Evolutionary conservation across 2,113 vertebrate species (phyloP).

Genomic region (Natator depressus): DNA sequence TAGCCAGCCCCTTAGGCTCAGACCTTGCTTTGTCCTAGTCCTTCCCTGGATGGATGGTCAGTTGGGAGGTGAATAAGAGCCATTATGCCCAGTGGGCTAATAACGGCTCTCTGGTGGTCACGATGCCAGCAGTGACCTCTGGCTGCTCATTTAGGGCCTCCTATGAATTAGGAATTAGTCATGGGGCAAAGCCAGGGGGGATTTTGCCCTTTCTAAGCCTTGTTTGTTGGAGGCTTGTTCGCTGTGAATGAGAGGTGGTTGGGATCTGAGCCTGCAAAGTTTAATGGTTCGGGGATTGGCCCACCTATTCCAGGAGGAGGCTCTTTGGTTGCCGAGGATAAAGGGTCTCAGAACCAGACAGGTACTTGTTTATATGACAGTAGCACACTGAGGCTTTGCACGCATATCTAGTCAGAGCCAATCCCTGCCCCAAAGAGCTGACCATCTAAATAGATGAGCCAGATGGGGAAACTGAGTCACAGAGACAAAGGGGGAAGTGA

Average conservation of each 20-base stretch:
- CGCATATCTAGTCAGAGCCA: no score
- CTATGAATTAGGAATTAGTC: background rate
- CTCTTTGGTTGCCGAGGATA: background rate
- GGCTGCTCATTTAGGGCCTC: background rate
- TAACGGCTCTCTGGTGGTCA: background rate
- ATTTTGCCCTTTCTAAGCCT: background rate
- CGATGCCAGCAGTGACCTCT: background rate
- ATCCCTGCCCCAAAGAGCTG: background rate
- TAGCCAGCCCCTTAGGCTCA: background rate
- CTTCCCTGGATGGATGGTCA: accelerated
- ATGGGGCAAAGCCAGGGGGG: background rate
- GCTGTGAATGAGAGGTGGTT: background rate
- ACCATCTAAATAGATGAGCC: background rate
- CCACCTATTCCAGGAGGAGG: background rate
- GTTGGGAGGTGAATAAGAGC: background rate
- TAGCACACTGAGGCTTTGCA: background rate
- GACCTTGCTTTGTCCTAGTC: background rate
- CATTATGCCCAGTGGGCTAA: accelerated
- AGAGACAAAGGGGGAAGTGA: background rate
- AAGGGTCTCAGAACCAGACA: no score
- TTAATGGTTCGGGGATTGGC: background rate
- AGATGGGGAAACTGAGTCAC: background rate
- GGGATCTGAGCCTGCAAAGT: no score
- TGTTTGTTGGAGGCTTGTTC: background rate
- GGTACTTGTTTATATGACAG: background rate